Evolutionary conservation across 2,888 invertebrate species (phyloP).

Genomic region (Aquatica leii): DNA sequence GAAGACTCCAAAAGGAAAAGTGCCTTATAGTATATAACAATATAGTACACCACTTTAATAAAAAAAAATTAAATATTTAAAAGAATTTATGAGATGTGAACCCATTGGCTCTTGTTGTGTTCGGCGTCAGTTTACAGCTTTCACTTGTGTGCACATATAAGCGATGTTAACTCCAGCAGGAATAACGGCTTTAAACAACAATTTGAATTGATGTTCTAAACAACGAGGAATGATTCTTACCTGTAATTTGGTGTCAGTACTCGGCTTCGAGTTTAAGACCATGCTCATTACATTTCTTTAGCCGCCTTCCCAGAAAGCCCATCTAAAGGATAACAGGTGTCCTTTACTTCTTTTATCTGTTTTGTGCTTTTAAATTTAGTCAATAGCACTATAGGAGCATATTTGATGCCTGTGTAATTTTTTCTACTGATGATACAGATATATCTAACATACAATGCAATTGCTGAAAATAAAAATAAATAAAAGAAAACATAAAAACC

Average conservation of each 20-base stretch:
- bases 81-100: slow-evolving; percentile 67
- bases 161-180: slow-evolving; percentile 94
- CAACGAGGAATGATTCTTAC: slow-evolving; percentile 61
- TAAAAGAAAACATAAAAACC: slow-evolving; percentile 20
- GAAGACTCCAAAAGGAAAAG: slow-evolving; percentile 7
- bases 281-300: slow-evolving; percentile 96
- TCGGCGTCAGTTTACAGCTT: slow-evolving; percentile 92
- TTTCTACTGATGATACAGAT: slow-evolving; percentile 88
- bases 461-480: slow-evolving; percentile 69
- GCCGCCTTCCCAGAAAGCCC: slow-evolving; percentile 95
- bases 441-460: slow-evolving; percentile 95
- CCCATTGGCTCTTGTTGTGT: slow-evolving; percentile 96
- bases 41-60: background rate
- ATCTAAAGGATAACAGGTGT: slow-evolving; percentile 86
- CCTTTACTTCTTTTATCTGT: slow-evolving; percentile 93
- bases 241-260: slow-evolving; percentile 91
- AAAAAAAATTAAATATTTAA: too few relatives aligned
- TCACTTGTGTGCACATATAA: slow-evolving; percentile 96
- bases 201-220: background rate
- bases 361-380: slow-evolving; percentile 96
- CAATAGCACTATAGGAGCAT: slow-evolving; percentile 93
- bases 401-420: slow-evolving; percentile 84
- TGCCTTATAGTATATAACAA: background rate
- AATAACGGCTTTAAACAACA: slow-evolving; percentile 78
- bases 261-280: slow-evolving; percentile 91